Evolutionary conservation across 1,140 invertebrate species (phyloP).

Genomic region (Globodera ellingtonae): DNA sequence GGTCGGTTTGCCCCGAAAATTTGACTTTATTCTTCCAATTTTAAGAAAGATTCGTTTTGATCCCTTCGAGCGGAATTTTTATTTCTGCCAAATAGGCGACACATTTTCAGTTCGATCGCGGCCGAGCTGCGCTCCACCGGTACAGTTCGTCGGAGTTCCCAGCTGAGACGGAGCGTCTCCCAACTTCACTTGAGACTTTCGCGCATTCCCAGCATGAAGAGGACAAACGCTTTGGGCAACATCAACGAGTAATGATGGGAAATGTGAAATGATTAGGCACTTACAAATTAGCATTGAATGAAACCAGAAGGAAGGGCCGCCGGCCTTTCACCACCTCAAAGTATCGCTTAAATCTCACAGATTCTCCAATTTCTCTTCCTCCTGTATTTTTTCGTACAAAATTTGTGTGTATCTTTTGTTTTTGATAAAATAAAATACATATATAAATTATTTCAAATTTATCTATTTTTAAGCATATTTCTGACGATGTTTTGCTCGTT

Average conservation of each 20-base stretch:
- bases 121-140: constrained; percentile 18
- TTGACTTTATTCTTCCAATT: no score
- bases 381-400: background rate
- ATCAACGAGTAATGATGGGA: background rate
- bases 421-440: background rate
- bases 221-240: constrained; percentile 8
- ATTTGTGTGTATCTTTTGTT: no score
- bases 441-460: no score
- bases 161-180: constrained; percentile 17
- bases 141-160: constrained; percentile 17
- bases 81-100: background rate
- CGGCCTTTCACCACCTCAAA: background rate
- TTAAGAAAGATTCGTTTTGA: no score
- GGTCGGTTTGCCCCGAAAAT: no score
- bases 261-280: no score
- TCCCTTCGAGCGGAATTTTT: background rate
- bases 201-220: constrained; percentile 14
- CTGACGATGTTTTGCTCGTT: no score
- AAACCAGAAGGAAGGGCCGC: no score
- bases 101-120: constrained; percentile 7
- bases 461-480: no score
- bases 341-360: background rate
- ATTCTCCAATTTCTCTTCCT: background rate
- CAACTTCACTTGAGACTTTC: constrained; percentile 7
- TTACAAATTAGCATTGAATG: no score